These are phyloP conservation scores for Linhomoeus sp. DNA, from an alignment of 2,888 invertebrate genomes.

Conservation along the genomic window DNA sequence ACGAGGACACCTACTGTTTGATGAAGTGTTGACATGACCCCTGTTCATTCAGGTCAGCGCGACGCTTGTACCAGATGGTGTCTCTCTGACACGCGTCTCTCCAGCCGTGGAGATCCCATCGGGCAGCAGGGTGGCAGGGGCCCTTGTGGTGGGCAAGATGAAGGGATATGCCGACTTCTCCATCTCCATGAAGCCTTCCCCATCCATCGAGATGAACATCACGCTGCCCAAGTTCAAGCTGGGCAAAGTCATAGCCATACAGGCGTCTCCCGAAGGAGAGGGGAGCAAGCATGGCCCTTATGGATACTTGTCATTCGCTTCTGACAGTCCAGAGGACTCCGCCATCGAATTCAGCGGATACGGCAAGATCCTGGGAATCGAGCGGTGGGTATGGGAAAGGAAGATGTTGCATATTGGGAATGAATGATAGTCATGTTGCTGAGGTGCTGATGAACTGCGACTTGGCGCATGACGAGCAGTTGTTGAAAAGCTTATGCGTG, in stretches of 20 bases:
- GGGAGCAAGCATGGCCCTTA: background rate
- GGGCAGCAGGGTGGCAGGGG: background rate
- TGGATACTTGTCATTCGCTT: background rate
- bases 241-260: background rate
- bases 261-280: background rate
- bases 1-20: no score
- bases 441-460: no score
- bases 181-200: background rate
- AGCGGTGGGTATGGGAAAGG: no score
- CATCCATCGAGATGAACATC: background rate
- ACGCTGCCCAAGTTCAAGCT: background rate
- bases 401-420: no score
- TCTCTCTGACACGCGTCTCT: no score
- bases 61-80: no score
- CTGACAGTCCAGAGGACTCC: background rate
- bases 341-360: background rate
- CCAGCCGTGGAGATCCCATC: no score
- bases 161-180: background rate
- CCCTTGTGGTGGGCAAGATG: background rate
- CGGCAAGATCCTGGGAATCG: background rate
- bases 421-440: no score
- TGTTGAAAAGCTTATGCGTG: no score
- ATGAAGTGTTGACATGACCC: no score
- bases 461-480: no score
- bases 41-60: no score